Evolutionary conservation across 1,140 invertebrate species (phyloP).

Genomic region (Drosophila ercepeae): DNA sequence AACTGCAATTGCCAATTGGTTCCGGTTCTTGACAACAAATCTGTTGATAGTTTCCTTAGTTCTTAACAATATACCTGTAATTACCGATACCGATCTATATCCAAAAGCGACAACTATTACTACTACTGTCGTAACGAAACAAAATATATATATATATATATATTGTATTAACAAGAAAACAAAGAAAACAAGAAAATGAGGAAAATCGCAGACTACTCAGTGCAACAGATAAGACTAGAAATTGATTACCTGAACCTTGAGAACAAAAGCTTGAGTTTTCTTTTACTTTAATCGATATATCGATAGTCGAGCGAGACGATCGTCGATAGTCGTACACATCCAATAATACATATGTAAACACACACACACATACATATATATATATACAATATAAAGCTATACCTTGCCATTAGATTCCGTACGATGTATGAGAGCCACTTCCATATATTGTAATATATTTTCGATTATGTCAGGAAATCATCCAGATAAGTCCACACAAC

Average conservation of each 20-base stretch:
- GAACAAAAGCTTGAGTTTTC: constrained; percentile 78
- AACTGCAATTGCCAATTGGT: background rate
- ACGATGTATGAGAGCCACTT: constrained; percentile 9
- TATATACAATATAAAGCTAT: background rate
- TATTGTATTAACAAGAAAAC: constrained; percentile 10
- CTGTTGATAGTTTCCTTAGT: constrained; percentile 26
- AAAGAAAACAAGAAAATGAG: constrained; percentile 14
- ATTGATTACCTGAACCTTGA: constrained; percentile 82
- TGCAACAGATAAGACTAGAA: constrained; percentile 82
- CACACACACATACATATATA: constrained; percentile 10
- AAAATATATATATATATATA: constrained; percentile 39
- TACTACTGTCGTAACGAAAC: constrained; percentile 23
- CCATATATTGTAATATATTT: constrained; percentile 19
- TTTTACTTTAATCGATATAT: constrained; percentile 56
- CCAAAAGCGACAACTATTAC: constrained; percentile 5
- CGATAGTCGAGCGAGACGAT: constrained; percentile 6
- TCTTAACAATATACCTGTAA: constrained; percentile 7
- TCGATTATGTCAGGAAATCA: constrained; percentile 8
- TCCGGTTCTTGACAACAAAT: background rate
- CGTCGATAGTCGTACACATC: constrained; percentile 16
- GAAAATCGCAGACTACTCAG: constrained; percentile 75
- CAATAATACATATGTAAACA: constrained; percentile 34
- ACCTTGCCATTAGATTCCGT: constrained; percentile 22
- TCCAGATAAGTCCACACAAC: constrained; percentile 3
- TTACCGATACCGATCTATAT: constrained; percentile 8